Percentiles rank a stretch among this genome's conserved stretches.
phyloP scores from a whole-genome alignment of 2,797 vertebrate genomes.

The Melanotaenia trifasciata region DNA sequence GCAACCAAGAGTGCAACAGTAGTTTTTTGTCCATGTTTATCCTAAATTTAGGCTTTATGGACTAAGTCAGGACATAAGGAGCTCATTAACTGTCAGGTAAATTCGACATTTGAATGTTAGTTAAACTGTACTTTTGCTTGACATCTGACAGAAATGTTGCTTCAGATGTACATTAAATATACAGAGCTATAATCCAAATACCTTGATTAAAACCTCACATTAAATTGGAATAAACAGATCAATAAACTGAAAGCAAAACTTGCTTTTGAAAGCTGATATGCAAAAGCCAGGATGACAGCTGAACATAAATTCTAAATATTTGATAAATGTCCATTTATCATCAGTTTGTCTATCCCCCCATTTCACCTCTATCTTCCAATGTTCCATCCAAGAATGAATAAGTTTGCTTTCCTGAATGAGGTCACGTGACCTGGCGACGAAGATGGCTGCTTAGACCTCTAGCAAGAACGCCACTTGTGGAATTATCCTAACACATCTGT shows the following conservation, averaged over 20 bases:
- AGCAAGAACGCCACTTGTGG: too few relatives aligned
- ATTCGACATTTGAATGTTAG: too few relatives aligned
- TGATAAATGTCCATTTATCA: slow-evolving; percentile 18
- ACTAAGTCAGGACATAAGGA: background rate
- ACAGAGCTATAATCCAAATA: background rate
- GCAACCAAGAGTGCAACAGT: background rate
- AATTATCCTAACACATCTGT: too few relatives aligned
- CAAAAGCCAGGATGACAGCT: slow-evolving; percentile 11
- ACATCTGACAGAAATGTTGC: background rate
- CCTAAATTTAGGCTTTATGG: background rate
- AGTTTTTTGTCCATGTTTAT: background rate
- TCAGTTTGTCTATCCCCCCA: slow-evolving; percentile 33
- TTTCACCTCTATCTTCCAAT: slow-evolving; percentile 22
- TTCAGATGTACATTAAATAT: slow-evolving; percentile 18
- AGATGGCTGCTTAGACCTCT: too few relatives aligned
- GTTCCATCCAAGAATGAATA: slow-evolving; percentile 71
- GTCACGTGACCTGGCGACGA: too few relatives aligned
- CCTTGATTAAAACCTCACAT: background rate
- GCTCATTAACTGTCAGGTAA: background rate
- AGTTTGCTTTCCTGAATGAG: slow-evolving; percentile 76
- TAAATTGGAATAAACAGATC: slow-evolving; percentile 14
- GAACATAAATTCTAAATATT: slow-evolving; percentile 5
- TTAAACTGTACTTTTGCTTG: background rate
- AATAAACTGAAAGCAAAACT: background rate
- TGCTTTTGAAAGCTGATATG: background rate